Evolutionary conservation across 2,888 invertebrate species (phyloP).

Genomic region (Diarsia mendica): DNA sequence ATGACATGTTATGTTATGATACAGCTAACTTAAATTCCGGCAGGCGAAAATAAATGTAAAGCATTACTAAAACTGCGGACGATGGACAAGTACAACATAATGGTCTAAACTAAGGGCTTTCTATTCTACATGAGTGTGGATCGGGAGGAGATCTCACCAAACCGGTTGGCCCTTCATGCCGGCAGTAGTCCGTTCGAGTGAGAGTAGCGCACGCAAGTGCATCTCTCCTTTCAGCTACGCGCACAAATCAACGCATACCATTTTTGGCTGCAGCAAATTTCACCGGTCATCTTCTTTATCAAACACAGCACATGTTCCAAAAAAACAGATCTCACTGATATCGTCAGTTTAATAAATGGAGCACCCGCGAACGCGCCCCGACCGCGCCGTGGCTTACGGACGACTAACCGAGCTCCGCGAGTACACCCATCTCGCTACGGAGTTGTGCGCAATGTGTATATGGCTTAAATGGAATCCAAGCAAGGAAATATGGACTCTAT

Average conservation of each 20-base stretch:
- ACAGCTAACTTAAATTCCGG: conserved; percentile 24
- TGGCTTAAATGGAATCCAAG: conserved; percentile 70
- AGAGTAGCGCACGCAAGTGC: conserved; percentile 82
- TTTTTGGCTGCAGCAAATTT: conserved; percentile 81
- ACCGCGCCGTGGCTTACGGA: conserved; percentile 73
- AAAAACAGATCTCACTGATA: conserved; percentile 69
- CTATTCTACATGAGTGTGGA: conserved; percentile 75
- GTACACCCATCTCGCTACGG: conserved; percentile 73
- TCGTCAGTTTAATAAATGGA: conserved; percentile 46
- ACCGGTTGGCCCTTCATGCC: conserved; percentile 90
- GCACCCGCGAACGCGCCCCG: conserved; percentile 69
- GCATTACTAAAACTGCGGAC: conserved; percentile 56
- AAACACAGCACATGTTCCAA: conserved; percentile 84
- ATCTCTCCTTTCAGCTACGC: conserved; percentile 82
- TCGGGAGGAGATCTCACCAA: conserved; percentile 86
- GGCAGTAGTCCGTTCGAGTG: conserved; percentile 77
- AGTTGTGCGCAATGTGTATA: conserved; percentile 77
- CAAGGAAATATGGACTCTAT: conserved; percentile 71
- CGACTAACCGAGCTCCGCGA: conserved; percentile 75
- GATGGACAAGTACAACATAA: conserved; percentile 54
- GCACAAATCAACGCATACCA: conserved; percentile 82
- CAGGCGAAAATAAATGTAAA: conserved; percentile 51
- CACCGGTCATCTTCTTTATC: conserved; percentile 85
- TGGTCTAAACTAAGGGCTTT: conserved; percentile 69
- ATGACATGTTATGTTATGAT: conserved; percentile 18